Evolutionary conservation across 92 coral and sea anemone species (phyloP), one percentile per base, ranked within the genome.

Genomic region (Epizoanthus stellaris): DNA sequence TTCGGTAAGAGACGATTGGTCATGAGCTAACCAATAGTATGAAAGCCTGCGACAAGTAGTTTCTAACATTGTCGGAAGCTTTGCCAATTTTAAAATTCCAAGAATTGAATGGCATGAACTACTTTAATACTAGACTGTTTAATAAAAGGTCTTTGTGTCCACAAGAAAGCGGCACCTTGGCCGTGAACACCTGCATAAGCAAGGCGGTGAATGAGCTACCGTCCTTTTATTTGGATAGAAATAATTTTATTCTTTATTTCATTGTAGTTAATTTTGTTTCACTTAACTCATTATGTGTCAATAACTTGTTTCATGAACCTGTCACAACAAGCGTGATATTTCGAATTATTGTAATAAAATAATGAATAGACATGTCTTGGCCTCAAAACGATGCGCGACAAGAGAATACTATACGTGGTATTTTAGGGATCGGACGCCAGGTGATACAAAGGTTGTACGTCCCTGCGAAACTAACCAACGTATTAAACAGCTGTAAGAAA

Each of bases 161-260:
- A 40, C 23, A 68, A 68, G 73, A 68, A 68, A 38, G 20, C 73
- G 20, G 73, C 73, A 6, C 73, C 39, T 68, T 43, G 20, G 49
- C 20, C 30, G 73, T 13, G 39, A 79, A 79, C 83, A 79, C 72
- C 83, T 79, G 83, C 73, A 79, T 21, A 79, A 79, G 58, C 83
- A 79, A 63, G 65, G 16, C 83, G 45, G 25, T 64, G 72, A 79
- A 12, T 64, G 56, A 61, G 65, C 10, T 62, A 62, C 14, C 15
- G 58, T 8, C 47, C 17, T 42, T 63, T 45, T 79, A 79, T 52
- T 40, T 67, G 54, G 25, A 68, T 36, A 38, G 42, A 68, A 68
- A 68, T 38, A 68, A 38, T 68, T 68, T 9, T 52, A 25, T 38
- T 68, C 73, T 68, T 68, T 68, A 68, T 68, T 19, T 76, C 82